Conservation (phyloP, 2,113 vertebrate species). For the Mionectes macconnelli region DNA sequence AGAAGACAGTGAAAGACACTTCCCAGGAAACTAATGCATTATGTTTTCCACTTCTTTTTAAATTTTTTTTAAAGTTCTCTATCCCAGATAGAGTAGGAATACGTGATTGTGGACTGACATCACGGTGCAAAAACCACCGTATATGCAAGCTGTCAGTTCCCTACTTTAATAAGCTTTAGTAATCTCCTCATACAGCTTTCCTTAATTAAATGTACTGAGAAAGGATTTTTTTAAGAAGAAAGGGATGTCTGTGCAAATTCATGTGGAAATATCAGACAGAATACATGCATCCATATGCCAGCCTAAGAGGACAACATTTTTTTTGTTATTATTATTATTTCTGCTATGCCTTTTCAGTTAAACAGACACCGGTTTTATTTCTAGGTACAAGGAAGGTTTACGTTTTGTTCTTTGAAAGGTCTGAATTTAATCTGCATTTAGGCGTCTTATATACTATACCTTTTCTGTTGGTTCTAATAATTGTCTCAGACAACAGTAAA, state of each 20-base stretch:
- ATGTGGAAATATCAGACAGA: not conserved
- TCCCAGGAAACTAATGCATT: not conserved
- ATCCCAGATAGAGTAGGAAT: not conserved
- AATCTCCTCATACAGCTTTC: not conserved
- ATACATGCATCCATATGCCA: not conserved
- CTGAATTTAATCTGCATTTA: not conserved
- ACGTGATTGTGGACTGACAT: not conserved
- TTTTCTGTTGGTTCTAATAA: slow-evolving; percentile 86
- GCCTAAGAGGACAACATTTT: not conserved
- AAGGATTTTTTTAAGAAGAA: slow-evolving; percentile 6
- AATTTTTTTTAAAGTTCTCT: not conserved
- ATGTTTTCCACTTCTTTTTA: not conserved
- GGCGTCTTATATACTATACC: slow-evolving; percentile 72
- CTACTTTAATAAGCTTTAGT: slow-evolving; percentile 10
- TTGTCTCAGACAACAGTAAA: slow-evolving; percentile 85
- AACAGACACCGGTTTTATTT: not conserved
- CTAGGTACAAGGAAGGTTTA: not conserved
- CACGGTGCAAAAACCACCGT: not conserved
- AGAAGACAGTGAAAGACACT: not conserved
- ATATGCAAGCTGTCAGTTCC: not conserved
- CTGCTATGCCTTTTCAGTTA: not conserved
- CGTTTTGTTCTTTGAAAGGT: not conserved
- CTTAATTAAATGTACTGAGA: slow-evolving; percentile 28
- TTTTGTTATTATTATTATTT: not conserved
- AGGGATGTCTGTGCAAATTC: not conserved